Evolutionary conservation across 2,797 vertebrate species (phyloP).

Genomic region (Vipera ursinii): DNA sequence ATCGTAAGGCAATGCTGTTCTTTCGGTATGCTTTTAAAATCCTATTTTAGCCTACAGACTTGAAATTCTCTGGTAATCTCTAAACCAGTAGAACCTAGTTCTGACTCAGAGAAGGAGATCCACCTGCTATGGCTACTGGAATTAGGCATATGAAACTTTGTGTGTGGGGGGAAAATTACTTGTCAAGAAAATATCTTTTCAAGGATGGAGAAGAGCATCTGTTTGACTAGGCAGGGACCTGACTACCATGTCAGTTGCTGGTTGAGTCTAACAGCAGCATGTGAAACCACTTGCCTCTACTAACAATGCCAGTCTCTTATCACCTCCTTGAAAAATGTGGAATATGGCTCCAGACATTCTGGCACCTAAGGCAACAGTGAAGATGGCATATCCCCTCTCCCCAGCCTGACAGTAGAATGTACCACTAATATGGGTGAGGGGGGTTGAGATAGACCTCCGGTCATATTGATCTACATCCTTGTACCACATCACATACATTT

Average conservation of each 20-base stretch:
- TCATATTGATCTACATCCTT: background rate
- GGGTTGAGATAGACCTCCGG: background rate
- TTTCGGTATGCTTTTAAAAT: background rate
- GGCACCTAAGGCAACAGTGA: background rate
- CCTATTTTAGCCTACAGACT: background rate
- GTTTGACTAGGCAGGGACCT: background rate
- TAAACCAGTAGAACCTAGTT: background rate
- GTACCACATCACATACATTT: background rate
- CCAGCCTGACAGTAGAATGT: background rate
- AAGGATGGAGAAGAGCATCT: background rate
- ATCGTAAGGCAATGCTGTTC: background rate
- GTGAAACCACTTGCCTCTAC: background rate
- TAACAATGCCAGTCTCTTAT: background rate
- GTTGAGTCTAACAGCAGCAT: background rate
- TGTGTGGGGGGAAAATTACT: too few species aligned
- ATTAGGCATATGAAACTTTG: background rate
- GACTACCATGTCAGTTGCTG: background rate
- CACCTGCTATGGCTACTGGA: background rate
- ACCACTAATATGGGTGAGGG: background rate
- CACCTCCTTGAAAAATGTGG: background rate
- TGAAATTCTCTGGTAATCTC: background rate
- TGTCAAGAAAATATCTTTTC: background rate
- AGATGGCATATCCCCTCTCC: background rate
- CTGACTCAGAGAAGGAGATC: background rate
- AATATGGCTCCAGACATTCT: background rate